Evolutionary conservation across 1,140 invertebrate species (phyloP).

Genomic region (Halesus radiatus): DNA sequence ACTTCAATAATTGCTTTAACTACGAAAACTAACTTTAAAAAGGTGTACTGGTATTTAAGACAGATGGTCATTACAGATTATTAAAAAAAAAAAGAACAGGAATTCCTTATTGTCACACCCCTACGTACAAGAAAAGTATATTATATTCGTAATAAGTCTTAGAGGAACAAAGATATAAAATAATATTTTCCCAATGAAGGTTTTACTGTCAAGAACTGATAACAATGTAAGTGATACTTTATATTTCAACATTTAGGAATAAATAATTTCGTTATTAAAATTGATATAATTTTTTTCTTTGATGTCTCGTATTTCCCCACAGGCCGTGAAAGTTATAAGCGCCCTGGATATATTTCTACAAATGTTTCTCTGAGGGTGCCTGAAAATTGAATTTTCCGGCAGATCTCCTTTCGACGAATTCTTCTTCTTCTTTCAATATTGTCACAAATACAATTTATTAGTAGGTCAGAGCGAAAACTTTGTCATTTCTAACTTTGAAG

Average conservation of each 20-base stretch:
- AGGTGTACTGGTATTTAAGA: too few species aligned
- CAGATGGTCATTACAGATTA: too few species aligned
- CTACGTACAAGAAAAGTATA: too few species aligned
- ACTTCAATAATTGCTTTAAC: too few species aligned
- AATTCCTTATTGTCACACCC: too few species aligned
- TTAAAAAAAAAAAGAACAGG: too few species aligned
- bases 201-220: too few species aligned
- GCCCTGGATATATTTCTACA: constrained; percentile 34
- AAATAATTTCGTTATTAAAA: constrained; percentile 17
- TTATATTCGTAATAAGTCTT: too few species aligned
- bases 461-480: constrained; percentile 11
- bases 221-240: too few species aligned
- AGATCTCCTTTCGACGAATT: constrained; percentile 9
- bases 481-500: not conserved
- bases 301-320: constrained; percentile 36
- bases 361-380: constrained; percentile 42
- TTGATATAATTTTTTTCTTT: constrained; percentile 30
- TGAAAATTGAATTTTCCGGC: constrained; percentile 39
- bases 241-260: not conserved
- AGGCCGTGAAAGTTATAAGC: constrained; percentile 33
- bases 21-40: too few species aligned
- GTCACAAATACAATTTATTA: constrained; percentile 13
- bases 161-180: too few species aligned
- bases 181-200: too few species aligned
- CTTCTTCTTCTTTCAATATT: constrained; percentile 15